Evolutionary conservation across 2,888 invertebrate genomes (phyloP).

Genomic region (Aspidapion aeneum): DNA sequence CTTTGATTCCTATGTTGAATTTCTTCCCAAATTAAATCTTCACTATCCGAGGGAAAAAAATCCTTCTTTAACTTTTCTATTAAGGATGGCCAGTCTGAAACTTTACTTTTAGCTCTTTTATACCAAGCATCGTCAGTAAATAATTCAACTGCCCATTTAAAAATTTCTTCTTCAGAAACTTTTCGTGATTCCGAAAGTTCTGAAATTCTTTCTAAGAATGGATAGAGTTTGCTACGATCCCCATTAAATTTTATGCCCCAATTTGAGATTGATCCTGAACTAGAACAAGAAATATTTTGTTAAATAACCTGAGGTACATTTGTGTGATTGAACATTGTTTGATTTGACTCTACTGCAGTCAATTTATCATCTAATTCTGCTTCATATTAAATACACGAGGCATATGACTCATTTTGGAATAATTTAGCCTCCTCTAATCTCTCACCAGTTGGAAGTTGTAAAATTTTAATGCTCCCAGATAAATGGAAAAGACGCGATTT

Average conservation of each 20-base stretch:
- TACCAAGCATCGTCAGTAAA: not conserved
- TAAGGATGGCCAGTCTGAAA: not conserved
- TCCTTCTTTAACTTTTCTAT: too few species aligned
- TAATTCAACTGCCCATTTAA: not conserved
- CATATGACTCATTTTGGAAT: not conserved
- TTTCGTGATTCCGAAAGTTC: not conserved
- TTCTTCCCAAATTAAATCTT: too few species aligned
- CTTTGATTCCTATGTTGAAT: too few species aligned
- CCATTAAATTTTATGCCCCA: not conserved
- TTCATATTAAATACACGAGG: not conserved
- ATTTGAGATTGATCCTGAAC: not conserved
- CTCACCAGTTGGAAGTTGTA: not conserved
- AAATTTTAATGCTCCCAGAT: not conserved
- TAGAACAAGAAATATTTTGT: not conserved
- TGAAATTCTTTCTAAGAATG: not conserved
- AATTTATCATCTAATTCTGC: not conserved
- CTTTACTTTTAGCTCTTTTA: not conserved
- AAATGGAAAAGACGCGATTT: too few species aligned
- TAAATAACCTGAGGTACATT: not conserved
- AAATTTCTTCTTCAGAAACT: not conserved
- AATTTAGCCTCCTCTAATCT: not conserved
- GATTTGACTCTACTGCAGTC: not conserved
- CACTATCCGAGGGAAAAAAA: too few species aligned
- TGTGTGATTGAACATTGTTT: not conserved
- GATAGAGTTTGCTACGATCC: not conserved